phyloP scores from a whole-genome alignment of 2,797 vertebrate genomes.

The Myioborus melanocephalus region DNA sequence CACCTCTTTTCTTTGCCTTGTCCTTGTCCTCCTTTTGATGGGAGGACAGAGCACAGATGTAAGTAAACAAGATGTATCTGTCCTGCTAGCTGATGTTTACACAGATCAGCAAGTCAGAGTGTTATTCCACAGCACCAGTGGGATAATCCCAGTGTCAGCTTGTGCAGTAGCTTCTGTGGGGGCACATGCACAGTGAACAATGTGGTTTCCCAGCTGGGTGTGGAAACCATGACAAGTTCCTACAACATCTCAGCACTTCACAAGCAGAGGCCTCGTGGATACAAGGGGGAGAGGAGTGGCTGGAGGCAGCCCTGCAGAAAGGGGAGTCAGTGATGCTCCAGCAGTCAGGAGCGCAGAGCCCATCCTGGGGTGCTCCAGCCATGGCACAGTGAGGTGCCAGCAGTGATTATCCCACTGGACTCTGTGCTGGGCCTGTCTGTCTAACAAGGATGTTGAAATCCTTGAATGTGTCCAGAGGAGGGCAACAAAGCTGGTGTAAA shows the following conservation, averaged over 20 bases:
- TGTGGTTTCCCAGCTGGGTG: neutral
- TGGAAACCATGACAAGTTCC: neutral
- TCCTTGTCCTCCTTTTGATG: neutral
- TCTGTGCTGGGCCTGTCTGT: neutral
- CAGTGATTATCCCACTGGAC: rapidly evolving
- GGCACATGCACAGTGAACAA: rapidly evolving
- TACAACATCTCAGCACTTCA: neutral
- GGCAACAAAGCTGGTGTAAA: neutral
- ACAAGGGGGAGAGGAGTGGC: rapidly evolving
- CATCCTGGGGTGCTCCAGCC: rapidly evolving
- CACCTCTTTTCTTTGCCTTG: neutral
- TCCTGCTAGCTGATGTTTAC: neutral
- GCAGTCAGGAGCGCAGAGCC: neutral
- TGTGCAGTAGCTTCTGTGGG: neutral
- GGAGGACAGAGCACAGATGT: neutral
- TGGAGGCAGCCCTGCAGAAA: neutral
- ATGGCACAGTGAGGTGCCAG: rapidly evolving
- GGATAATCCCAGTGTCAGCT: neutral
- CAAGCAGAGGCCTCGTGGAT: rapidly evolving
- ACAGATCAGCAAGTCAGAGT: neutral
- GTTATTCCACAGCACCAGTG: neutral
- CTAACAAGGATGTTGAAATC: neutral
- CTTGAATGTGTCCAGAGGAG: neutral
- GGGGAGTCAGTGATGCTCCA: rapidly evolving
- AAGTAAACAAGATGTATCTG: neutral